Base-by-base conservation (phyloP, 1,140 invertebrate genomes). In the Gonioctena quinquepunctata region DNA sequence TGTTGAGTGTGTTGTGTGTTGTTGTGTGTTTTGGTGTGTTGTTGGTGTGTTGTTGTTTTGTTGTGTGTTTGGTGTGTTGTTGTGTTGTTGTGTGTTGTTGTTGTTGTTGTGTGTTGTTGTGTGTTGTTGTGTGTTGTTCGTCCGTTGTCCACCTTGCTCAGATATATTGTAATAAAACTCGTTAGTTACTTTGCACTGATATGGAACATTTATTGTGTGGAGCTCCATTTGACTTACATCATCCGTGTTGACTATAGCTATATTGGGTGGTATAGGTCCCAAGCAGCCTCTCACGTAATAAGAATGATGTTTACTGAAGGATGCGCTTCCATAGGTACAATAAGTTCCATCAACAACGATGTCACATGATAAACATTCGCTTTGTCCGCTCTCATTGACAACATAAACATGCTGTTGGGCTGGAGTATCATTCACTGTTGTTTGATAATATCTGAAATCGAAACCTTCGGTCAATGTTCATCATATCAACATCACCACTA, bases 281-380 rank as follows among this genome's bases (percentile, higher is more conserved):
- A 80, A 84, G 79, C 96, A 97, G 28, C 87, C 89, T 64, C 94
- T 85, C 3, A 89, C 86, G 77, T 93, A 91, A 77, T 90, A 88
- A 1, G 87, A 86, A 48, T 87, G 89, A 28, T 87, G 85, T 27
- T 84, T 86, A 79, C 91, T 93, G 73, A 96, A 90, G 13, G 86
- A 84, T 1, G 87, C 91, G 5, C 89, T 88, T 73, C 91, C 87
- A 83, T 89, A 90, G 77, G 92, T 83, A 79, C 90, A 92, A 5
- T 81, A 77, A 33, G 80, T 84, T n/a, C 80, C 85, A 4, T 86
- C 85, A 33, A 89, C 84, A 8, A 80, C 74, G 22, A 81, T 83
- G 7, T 78, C 76, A 60, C 89, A 83, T 19, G 85, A 81, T 73
- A 90, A 89, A 25, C 89, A 90, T 70, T 88, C 87, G 77, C 86